Evolutionary conservation across 2,797 vertebrate species (phyloP).

Genomic region (Esox lucius): DNA sequence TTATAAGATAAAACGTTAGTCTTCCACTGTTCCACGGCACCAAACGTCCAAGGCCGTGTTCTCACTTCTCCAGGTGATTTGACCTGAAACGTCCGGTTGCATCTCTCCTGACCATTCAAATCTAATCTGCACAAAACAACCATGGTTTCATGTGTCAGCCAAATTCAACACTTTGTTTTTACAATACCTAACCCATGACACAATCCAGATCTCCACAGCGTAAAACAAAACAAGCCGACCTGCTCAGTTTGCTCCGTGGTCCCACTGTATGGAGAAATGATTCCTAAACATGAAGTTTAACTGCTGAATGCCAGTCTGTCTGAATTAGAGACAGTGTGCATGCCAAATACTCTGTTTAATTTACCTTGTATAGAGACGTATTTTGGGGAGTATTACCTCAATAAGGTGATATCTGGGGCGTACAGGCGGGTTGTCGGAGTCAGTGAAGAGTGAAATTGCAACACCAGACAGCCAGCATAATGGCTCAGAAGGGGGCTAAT

Average conservation of each 20-base stretch:
- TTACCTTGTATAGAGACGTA: constrained; percentile 67
- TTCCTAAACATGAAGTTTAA: neutral
- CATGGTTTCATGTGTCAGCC: neutral
- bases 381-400: constrained; percentile 78
- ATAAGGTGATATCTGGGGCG: constrained; percentile 84
- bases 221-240: neutral
- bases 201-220: neutral
- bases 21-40: constrained; percentile 1
- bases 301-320: constrained; percentile 28
- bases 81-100: neutral
- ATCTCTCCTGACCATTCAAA: too few relatives aligned
- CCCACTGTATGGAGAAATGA: neutral
- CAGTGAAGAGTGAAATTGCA: constrained; percentile 85
- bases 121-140: neutral
- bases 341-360: constrained; percentile 61
- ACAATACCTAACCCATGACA: neutral
- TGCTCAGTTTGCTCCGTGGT: neutral
- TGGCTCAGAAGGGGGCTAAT: constrained; percentile 86
- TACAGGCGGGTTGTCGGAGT: constrained; percentile 77
- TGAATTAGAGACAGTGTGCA: constrained; percentile 49
- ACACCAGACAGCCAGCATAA: constrained; percentile 84
- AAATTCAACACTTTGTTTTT: neutral
- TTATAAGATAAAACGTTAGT: constrained; percentile 45
- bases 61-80: constrained; percentile 23
- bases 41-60: constrained; percentile 24